Conservation (phyloP, 2,113 vertebrate species). For the Dasypus novemcinctus region DNA sequence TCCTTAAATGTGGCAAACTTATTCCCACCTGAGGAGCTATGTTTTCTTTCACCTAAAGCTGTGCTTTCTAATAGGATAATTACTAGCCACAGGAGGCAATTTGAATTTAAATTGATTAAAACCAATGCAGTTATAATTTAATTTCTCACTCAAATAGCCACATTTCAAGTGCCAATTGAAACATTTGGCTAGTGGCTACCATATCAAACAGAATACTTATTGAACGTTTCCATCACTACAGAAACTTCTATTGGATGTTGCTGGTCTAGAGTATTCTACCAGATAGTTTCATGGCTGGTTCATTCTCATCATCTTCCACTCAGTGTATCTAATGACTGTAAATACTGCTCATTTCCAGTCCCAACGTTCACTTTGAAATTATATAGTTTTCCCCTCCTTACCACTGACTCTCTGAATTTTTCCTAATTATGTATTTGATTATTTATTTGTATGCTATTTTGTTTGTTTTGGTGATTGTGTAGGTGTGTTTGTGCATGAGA, state of each 20-base stretch:
- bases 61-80: neutral
- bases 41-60: neutral
- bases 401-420: neutral
- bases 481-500: neutral
- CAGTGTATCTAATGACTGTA: neutral
- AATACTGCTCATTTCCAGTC: rapidly evolving
- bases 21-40: neutral
- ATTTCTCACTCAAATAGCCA: neutral
- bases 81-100: neutral
- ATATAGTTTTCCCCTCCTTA: neutral
- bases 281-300: neutral
- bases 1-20: neutral
- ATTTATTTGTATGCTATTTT: neutral
- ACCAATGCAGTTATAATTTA: neutral
- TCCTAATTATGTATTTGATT: neutral
- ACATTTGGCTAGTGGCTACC: neutral
- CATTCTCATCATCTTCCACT: neutral
- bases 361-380: neutral
- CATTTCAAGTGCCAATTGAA: neutral
- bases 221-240: neutral
- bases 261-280: neutral
- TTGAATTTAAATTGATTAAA: neutral
- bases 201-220: neutral
- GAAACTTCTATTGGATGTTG: neutral
- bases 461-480: neutral